Conservation (phyloP, 1,140 invertebrate species). For the Tetramorium simillimum region DNA sequence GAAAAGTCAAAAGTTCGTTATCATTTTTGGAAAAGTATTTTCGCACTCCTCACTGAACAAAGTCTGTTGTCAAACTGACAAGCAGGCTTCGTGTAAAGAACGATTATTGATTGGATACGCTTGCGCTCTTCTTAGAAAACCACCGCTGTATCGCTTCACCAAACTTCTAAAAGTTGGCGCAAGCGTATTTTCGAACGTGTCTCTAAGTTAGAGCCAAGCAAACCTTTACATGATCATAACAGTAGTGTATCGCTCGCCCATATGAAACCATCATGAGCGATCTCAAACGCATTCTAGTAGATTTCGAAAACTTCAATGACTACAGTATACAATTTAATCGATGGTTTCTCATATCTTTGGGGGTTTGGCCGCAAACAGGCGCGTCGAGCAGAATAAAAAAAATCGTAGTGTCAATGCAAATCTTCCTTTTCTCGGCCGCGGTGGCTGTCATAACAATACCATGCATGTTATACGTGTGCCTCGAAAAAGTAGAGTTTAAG, state of each 20-base stretch:
- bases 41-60: not conserved
- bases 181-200: not conserved
- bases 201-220: no score
- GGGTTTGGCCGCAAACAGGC: slow-evolving; percentile 35
- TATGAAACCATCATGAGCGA: slow-evolving; percentile 27
- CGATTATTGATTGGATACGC: slow-evolving; percentile 8
- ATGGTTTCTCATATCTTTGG: slow-evolving; percentile 63
- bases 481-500: slow-evolving; percentile 65
- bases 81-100: not conserved
- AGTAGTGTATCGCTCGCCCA: not conserved
- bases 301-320: not conserved
- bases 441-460: not conserved
- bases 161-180: not conserved
- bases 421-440: not conserved
- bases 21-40: not conserved
- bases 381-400: not conserved
- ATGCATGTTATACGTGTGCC: slow-evolving; percentile 27
- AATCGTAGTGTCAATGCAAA: not conserved
- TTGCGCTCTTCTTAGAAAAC: not conserved
- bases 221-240: not conserved
- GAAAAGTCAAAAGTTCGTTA: not conserved
- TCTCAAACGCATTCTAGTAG: not conserved
- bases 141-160: not conserved
- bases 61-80: not conserved
- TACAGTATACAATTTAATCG: slow-evolving; percentile 61